Evolutionary conservation across 2,888 invertebrate genomes (phyloP).

Genomic region (Kuschelorhynchus macadamiae): DNA sequence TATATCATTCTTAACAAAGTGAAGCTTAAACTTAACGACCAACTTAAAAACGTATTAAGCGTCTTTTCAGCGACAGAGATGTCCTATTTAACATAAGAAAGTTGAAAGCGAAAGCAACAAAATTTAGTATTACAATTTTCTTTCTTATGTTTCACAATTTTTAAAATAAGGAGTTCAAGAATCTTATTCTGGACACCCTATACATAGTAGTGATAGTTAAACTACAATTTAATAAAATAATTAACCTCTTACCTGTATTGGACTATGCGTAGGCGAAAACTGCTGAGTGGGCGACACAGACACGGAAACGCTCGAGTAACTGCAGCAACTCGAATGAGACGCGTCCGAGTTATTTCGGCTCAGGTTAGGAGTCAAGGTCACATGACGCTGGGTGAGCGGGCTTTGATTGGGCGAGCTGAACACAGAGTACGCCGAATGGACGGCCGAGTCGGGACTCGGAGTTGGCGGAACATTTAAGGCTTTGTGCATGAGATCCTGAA

Average conservation of each 20-base stretch:
- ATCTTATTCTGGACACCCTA: too few species aligned
- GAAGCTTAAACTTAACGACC: too few species aligned
- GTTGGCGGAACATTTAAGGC: conserved; percentile 78
- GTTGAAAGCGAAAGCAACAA: too few species aligned
- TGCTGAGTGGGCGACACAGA: conserved; percentile 73
- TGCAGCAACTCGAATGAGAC: conserved; percentile 90
- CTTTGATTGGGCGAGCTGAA: conserved; percentile 90
- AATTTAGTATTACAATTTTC: too few species aligned
- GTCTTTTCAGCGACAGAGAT: too few species aligned
- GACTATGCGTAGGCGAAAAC: conserved; percentile 89
- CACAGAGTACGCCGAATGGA: conserved; percentile 88
- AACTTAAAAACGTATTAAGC: too few species aligned
- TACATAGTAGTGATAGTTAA: too few species aligned
- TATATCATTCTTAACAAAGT: too few species aligned
- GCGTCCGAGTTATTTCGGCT: conserved; percentile 93
- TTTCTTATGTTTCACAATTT: too few species aligned
- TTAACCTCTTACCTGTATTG: conserved; percentile 76
- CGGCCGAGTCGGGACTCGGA: conserved; percentile 90
- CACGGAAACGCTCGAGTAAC: conserved; percentile 79
- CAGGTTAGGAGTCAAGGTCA: conserved; percentile 84
- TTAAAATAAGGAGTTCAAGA: too few species aligned
- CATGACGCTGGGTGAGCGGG: conserved; percentile 87
- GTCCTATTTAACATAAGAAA: too few species aligned
- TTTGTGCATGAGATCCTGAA: conserved; percentile 69
- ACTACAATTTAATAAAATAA: too few species aligned